Base-by-base conservation (phyloP, 1,140 invertebrate genomes). In the Dreissena rostriformis region DNA sequence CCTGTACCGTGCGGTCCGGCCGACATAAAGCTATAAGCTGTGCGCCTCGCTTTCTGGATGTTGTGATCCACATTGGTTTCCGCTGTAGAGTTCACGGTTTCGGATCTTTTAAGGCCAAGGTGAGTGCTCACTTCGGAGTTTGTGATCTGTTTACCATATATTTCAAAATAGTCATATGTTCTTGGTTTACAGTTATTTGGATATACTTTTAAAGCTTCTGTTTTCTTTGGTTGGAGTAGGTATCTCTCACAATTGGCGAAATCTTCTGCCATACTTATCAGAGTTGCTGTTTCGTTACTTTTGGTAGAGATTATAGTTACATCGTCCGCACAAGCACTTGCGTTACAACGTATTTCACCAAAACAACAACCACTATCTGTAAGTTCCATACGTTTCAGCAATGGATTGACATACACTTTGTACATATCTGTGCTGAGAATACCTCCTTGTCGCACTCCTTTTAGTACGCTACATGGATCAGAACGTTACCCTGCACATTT, bases 11-110 rank as follows among this genome's bases (percentile, higher is more conserved):
- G 73, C 8, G 61, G 24, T 11, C 73, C 73, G 8, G 53, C 53
- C 28, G 73, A 10, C 24, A 75, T 26, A 75, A 75, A 61, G 53
- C 73, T 63, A 39, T 77, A 77, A 39, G 24, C 17, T 29, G 74
- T 24, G 63, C 55, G 63, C 0, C 26, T 19, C 66, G 74, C 26
- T 66, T 77, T 77, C 28, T 63, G 17, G 19, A 57, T 75, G 73
- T 75, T 75, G 5, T 15, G 15, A 2, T 77, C 61, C 1, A 75
- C 73, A 61, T 75, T 75, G 1, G 24, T 17, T 61, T 75, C 52
- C 10, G 53, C 73, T 61, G 73, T 75, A 10, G 4, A 8, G 2
- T 26, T 26, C 4, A 75, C 8, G 12, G 66, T 67, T 22, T 22
- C 66, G 2, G 52, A 10, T 28, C 73, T 55, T 61, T 61, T 75